Base-by-base conservation (phyloP, 2,797 vertebrate species). In the Bucorvus abyssinicus region DNA sequence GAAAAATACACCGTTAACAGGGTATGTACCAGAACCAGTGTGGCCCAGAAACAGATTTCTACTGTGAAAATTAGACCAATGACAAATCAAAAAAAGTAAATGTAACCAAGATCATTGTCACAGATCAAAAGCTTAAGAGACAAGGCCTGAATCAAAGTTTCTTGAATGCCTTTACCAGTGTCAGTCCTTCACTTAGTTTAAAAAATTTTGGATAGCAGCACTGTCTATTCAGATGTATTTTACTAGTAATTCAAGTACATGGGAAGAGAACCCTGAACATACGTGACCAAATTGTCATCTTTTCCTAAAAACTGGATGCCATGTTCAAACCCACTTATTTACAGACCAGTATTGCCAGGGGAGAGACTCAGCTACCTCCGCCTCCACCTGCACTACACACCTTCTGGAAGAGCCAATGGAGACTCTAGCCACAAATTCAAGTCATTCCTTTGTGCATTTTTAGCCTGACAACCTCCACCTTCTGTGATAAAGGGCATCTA, bases 271-370 rank as follows among this genome's bases (percentile, higher is more conserved):
- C 15, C 29, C 32, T 53, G 9, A 52, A 55, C 4, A 40, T 7
- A 3, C 9, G 36, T 2, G 7, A 71, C 7, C 27, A 36, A 67
- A 59, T 0, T 38, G 4, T 34, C 18, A 0, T 50, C 10, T 59
- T 27, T 60, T 47, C 21, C 56, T 19, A 76, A 67, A 74, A 78
- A 32, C 29, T 30, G 19, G 20, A 40, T 34, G 26, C 45, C 16
- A 38, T 20, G 24, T 22, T 78, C 40, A 91, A 69, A 92, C 18
- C n/a, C 53, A n/a, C 20, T 16, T 32, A 63, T 60, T 36, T 27
- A 59, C 9, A 36, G 14, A 56, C 17, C 2, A 65, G 19, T 14
- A 21, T 42, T 84, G 75, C 21, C 8, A 27, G 64, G 21, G 38
- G 12, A 87, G 26, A 40, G 13, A 34, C 23, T 45, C 36, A 3